phyloP scores from a whole-genome alignment of 2,113 vertebrate genomes.

The Sprattus sprattus region DNA sequence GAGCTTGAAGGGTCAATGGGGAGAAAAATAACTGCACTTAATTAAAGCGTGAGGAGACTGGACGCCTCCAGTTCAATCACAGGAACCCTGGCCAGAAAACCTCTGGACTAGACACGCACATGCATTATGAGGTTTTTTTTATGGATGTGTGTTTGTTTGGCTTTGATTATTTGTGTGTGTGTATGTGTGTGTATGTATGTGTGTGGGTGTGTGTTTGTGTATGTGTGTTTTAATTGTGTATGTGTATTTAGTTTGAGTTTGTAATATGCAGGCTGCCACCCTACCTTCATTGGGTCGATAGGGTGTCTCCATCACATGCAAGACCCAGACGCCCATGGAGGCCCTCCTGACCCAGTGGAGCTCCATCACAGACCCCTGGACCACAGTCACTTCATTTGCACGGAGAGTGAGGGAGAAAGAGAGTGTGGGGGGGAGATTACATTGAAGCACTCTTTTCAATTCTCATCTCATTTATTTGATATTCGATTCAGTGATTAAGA shows the following conservation, averaged over 20 bases:
- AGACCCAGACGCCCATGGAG: background rate
- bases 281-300: background rate
- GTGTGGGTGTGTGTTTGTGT: background rate
- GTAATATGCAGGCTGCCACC: background rate
- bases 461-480: conserved; percentile 97
- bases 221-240: background rate
- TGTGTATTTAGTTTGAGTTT: background rate
- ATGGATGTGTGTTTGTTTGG: background rate
- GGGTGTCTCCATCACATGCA: background rate
- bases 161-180: conserved; percentile 40
- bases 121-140: conserved; percentile 23
- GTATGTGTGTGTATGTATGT: background rate
- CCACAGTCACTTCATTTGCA: conserved; percentile 89
- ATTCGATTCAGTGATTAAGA: conserved; percentile 96
- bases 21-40: conserved; percentile 52
- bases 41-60: conserved; percentile 59
- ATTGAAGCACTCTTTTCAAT: conserved; percentile 87
- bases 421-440: too few relatives aligned
- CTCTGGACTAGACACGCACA: conserved; percentile 5
- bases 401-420: background rate
- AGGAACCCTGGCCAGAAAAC: conserved; percentile 42
- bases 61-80: conserved; percentile 34
- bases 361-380: conserved; percentile 80
- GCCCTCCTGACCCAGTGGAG: conserved; percentile 29
- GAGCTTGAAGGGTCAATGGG: conserved; percentile 61